Conservation (phyloP, 1,140 invertebrate genomes). For the Onthophagus taurus region DNA sequence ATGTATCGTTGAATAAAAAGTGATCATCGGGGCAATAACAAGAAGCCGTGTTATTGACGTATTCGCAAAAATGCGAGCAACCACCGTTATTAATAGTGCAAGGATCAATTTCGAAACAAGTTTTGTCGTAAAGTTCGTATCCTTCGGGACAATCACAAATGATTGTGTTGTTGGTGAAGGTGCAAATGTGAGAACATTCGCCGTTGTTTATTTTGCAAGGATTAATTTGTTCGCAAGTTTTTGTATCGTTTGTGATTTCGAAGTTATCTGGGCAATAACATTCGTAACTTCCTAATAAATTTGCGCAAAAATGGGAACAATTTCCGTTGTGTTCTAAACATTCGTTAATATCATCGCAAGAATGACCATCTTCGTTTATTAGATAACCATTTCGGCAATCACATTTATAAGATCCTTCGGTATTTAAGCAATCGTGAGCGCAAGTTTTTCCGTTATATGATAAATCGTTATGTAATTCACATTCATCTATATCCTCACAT, state of each 20-base stretch:
- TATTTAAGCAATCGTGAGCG: constrained; percentile 39
- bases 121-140: constrained; percentile 40
- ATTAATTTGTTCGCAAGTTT: constrained; percentile 46
- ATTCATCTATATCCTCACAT: constrained; percentile 56
- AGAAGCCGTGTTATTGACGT: constrained; percentile 41
- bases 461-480: constrained; percentile 39
- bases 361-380: constrained; percentile 33
- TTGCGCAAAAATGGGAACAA: constrained; percentile 55
- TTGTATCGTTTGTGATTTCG: constrained; percentile 32
- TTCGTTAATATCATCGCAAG: constrained; percentile 55
- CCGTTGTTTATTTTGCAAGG: constrained; percentile 55
- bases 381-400: constrained; percentile 47
- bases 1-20: constrained; percentile 42
- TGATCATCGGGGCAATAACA: constrained; percentile 51
- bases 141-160: constrained; percentile 44
- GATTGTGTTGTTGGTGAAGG: constrained; percentile 50
- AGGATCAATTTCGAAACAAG: constrained; percentile 44
- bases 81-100: constrained; percentile 44
- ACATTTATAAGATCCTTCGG: constrained; percentile 48
- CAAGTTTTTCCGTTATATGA: constrained; percentile 41
- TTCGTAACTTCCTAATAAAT: constrained; percentile 50
- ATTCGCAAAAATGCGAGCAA: constrained; percentile 40
- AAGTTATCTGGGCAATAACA: constrained; percentile 50
- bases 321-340: constrained; percentile 43
- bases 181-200: constrained; percentile 55